Percentiles rank a stretch among this genome's conserved stretches.
phyloP scores from a whole-genome alignment of 2,113 vertebrate species.

The Leiothrix lutea region DNA sequence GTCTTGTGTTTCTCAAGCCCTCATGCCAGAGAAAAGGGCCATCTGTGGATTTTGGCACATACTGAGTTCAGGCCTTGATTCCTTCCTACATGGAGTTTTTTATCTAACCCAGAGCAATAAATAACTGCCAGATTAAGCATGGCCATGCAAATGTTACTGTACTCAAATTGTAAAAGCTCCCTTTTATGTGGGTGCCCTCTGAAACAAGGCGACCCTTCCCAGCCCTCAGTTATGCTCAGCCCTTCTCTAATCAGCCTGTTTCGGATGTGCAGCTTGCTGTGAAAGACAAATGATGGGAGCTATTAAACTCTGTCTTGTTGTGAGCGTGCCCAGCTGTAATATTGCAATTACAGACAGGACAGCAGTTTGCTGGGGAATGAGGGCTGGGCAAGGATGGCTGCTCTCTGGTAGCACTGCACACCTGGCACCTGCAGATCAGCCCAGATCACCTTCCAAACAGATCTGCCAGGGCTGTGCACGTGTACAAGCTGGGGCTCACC shows the following conservation, averaged over 20 bases:
- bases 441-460: neutral
- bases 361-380: neutral
- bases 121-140: slow-evolving; percentile 69
- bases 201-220: slow-evolving; percentile 44
- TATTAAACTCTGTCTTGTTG: slow-evolving; percentile 37
- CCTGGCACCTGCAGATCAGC: neutral
- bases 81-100: slow-evolving; percentile 46
- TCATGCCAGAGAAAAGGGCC: slow-evolving; percentile 42
- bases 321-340: neutral
- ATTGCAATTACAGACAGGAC: neutral
- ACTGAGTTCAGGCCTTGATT: neutral
- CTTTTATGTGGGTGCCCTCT: slow-evolving; percentile 53
- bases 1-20: neutral
- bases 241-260: slow-evolving; percentile 40
- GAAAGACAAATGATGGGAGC: slow-evolving; percentile 52
- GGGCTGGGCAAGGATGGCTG: neutral
- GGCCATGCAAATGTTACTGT: slow-evolving; percentile 68
- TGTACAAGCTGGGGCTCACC: accelerated
- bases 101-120: slow-evolving; percentile 60
- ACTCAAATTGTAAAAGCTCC: slow-evolving; percentile 49
- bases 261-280: slow-evolving; percentile 55
- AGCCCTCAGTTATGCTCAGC: neutral
- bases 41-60: slow-evolving; percentile 69
- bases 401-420: neutral
- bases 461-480: neutral